Conservation (phyloP, 2,113 vertebrate genomes). For the Seriola aureovittata region DNA sequence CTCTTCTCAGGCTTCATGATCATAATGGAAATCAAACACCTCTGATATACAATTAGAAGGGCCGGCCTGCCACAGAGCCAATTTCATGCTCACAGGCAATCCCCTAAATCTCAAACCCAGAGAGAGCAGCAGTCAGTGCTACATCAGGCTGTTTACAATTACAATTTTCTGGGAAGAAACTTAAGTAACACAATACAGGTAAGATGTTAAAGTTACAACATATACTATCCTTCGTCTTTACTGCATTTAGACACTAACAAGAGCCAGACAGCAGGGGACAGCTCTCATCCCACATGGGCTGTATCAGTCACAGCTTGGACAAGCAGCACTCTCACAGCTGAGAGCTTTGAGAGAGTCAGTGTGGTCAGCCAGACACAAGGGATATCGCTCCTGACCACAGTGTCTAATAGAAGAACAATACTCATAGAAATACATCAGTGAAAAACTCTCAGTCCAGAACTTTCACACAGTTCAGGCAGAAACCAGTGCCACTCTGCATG, state of each 20-base stretch:
- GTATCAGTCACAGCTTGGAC: background rate
- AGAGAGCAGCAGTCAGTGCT: background rate
- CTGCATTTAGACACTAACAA: background rate
- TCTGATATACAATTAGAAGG: slow-evolving; percentile 35
- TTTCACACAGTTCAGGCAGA: slow-evolving; percentile 16
- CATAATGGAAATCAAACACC: slow-evolving; percentile 33
- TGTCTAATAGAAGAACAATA: slow-evolving; percentile 22
- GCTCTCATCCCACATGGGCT: background rate
- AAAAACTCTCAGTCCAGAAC: slow-evolving; percentile 1
- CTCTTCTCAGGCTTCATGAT: slow-evolving; percentile 18
- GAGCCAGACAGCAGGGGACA: slow-evolving; percentile 1
- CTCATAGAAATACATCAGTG: slow-evolving; percentile 8
- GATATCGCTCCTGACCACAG: slow-evolving; percentile 14
- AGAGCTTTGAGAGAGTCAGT: background rate
- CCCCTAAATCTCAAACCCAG: background rate
- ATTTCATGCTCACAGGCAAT: slow-evolving; percentile 21
- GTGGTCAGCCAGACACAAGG: slow-evolving; percentile 24
- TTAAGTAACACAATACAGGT: background rate
- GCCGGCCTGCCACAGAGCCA: background rate
- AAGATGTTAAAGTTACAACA: background rate
- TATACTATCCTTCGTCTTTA: background rate
- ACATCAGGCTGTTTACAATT: background rate
- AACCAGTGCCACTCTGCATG: background rate
- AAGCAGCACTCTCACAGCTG: slow-evolving; percentile 21
- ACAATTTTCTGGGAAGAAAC: background rate